phyloP scores from a whole-genome alignment of 53 echinoderm and acorn worm genomes.

The Crossaster papposus region DNA sequence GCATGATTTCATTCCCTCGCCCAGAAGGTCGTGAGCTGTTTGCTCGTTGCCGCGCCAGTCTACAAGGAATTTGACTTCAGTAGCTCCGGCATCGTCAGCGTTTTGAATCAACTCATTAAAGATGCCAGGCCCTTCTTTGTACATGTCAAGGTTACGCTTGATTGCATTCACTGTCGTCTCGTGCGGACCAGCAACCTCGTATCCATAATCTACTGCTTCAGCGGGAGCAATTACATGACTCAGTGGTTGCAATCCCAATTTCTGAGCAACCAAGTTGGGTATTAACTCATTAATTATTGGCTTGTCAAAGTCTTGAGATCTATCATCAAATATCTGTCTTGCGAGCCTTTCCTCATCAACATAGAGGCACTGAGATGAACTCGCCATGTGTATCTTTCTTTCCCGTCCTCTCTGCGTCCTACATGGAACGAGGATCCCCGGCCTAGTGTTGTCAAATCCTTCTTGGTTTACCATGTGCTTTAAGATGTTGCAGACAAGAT shows the following conservation, averaged over 20 bases:
- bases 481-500: slow-evolving; percentile 47
- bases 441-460: neutral
- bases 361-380: slow-evolving; percentile 28
- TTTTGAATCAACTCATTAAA: slow-evolving; percentile 94
- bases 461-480: slow-evolving; percentile 6
- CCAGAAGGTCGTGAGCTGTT: slow-evolving; percentile 53
- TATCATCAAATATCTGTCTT: slow-evolving; percentile 9
- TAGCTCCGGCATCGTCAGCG: slow-evolving; percentile 98
- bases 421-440: slow-evolving; percentile 57
- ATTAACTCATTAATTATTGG: slow-evolving; percentile 39
- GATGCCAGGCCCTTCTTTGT: slow-evolving; percentile 65
- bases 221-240: slow-evolving; percentile 52
- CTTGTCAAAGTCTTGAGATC: neutral
- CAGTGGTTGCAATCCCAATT: slow-evolving; percentile 40
- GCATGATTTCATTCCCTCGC: slow-evolving; percentile 74
- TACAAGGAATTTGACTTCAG: slow-evolving; percentile 85
- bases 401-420: neutral
- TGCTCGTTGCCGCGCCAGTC: slow-evolving; percentile 76
- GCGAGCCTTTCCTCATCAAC: slow-evolving; percentile 55
- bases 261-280: slow-evolving; percentile 38
- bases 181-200: slow-evolving; percentile 57
- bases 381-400: neutral
- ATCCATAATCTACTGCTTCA: slow-evolving; percentile 40
- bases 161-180: slow-evolving; percentile 62
- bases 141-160: slow-evolving; percentile 69